A percentile compares a stretch with the other conserved stretches of the same genome.
These are phyloP conservation scores for Anolis carolinensis DNA, from an alignment of 2,113 vertebrate genomes.

Conservation along the genomic window DNA sequence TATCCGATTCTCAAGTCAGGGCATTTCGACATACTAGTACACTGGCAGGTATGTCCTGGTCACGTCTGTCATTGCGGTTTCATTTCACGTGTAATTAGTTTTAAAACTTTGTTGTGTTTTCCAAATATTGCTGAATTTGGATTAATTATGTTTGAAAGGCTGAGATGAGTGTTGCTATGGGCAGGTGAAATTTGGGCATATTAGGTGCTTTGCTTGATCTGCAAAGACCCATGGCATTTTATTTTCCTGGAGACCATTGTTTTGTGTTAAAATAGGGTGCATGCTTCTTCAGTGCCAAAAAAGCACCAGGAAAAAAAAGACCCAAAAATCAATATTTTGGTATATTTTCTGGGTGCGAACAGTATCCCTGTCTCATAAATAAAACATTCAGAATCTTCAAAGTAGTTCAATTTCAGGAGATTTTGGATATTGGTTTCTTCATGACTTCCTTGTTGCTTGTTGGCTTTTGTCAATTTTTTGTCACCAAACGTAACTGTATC, in stretches of 20 bases:
- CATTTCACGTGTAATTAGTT: too few relatives aligned
- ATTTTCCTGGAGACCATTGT: too few relatives aligned
- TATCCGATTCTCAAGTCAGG: conserved; percentile 98
- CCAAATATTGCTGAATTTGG: background rate
- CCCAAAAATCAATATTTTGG: too few relatives aligned
- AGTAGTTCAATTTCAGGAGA: background rate
- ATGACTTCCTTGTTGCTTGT: background rate
- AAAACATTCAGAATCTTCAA: background rate
- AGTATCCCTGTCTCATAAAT: too few relatives aligned
- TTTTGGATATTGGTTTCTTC: too few relatives aligned
- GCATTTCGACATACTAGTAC: conserved; percentile 99
- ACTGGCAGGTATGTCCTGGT: conserved; percentile 87
- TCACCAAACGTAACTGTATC: conserved; percentile 19
- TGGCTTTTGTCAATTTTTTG: background rate
- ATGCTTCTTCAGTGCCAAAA: too few relatives aligned
- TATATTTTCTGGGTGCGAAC: too few relatives aligned
- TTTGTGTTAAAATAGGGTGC: too few relatives aligned
- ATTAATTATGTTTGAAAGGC: background rate
- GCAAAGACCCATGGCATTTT: too few relatives aligned
- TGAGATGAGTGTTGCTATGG: background rate
- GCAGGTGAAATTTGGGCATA: background rate
- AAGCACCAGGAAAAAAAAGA: too few relatives aligned
- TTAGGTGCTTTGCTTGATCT: too few relatives aligned
- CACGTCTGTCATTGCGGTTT: background rate
- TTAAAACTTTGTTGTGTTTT: accelerated